A percentile compares a stretch with the other conserved stretches of the same genome.
phyloP scores from a whole-genome alignment of 2,797 vertebrate genomes.

The Emydoidea blandingii region DNA sequence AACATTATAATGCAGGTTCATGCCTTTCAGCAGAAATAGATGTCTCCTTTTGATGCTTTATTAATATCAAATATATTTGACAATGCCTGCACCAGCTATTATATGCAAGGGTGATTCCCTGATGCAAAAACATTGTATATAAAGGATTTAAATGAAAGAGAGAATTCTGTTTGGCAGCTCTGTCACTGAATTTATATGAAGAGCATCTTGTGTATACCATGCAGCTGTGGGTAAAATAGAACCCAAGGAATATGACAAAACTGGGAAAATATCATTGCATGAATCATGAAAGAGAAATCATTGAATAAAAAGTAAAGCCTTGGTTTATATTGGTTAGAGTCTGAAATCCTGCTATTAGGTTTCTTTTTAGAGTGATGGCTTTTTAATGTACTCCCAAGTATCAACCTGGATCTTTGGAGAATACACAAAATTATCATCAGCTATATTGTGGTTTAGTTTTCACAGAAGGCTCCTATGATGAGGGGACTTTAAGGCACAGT shows the following conservation, averaged over 20 bases:
- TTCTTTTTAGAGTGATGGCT: neutral
- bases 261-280: slow-evolving; percentile 13
- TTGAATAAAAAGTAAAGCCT: neutral
- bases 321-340: slow-evolving; percentile 12
- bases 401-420: neutral
- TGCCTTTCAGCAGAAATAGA: slow-evolving; percentile 62
- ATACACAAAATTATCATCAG: slow-evolving; percentile 31
- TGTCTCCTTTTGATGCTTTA: slow-evolving; percentile 62
- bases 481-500: slow-evolving; percentile 74
- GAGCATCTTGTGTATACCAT: neutral
- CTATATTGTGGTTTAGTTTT: neutral
- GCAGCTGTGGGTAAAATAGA: neutral
- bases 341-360: neutral
- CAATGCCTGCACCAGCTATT: slow-evolving; percentile 66
- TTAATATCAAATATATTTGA: slow-evolving; percentile 76
- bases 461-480: slow-evolving; percentile 54
- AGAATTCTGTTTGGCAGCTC: slow-evolving; percentile 41
- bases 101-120: slow-evolving; percentile 57
- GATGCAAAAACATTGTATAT: neutral
- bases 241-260: neutral
- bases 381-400: slow-evolving; percentile 45
- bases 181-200: neutral
- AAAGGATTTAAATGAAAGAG: slow-evolving; percentile 26
- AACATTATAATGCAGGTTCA: slow-evolving; percentile 60
- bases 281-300: neutral